Base-by-base conservation (phyloP, 2,888 invertebrate genomes). In the Sarcophaga rosellei region DNA sequence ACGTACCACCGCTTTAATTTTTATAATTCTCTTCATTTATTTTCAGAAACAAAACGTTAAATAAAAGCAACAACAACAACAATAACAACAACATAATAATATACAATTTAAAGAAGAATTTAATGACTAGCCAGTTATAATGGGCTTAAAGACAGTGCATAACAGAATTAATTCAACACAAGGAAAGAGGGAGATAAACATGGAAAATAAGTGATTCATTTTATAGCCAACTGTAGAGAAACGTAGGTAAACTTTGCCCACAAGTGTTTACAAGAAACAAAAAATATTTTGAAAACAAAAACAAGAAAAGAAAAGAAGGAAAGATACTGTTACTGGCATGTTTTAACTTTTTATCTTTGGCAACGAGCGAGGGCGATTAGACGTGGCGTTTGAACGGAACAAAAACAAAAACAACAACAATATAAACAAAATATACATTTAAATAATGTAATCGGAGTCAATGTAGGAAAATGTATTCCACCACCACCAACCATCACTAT, bases 291-390 rank as follows among this genome's bases (percentile, higher is more conserved):
- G 6, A 35, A 25, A 25, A 25, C 35, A 35, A 35, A 35, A 5
- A 0, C 0, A 35, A n/a, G n/a, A 61, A 69, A n/a, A 75, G 68
- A 53, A n/a, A 72, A 47, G 45, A 74, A 70, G 70, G 59, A 72
- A 66, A 65, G 3, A 69, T 74, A 74, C 59, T 77, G 35, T n/a
- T n/a, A n/a, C 47, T 82, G 83, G 68, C 75, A 78, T 79, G 79
- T 72, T 83, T 78, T 72, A 75, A 70, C 12, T 61, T 79, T 84
- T 74, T 84, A 79, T 70, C 69, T 75, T 35, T 84, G 68, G 70
- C 77, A 76, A 53, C 80, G 69, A 83, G 73, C 75, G 82, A 86
- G 86, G 86, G 80, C 68, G 83, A 84, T 84, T 76, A 80, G 70
- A 78, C 61, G 75, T 61, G 53, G 82, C 20, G 66, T 66, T 59